Percentiles rank a stretch among this genome's conserved stretches.
Conservation (phyloP, 2,888 invertebrate genomes). For the Limnephilus auricula region DNA sequence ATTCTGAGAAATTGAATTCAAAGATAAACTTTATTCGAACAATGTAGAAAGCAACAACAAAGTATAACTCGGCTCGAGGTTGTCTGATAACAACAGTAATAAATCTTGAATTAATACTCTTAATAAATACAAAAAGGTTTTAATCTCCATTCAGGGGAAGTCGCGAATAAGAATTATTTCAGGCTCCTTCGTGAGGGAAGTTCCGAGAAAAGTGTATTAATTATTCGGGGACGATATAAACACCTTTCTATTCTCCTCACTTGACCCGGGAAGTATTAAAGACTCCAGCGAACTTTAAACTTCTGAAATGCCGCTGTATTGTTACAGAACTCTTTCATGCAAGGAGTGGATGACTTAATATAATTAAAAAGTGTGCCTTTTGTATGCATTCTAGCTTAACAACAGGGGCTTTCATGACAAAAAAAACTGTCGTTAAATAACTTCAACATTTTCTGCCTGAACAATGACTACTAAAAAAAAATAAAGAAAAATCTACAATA, state of each 20-base stretch:
- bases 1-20: neutral
- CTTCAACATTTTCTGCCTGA: neutral
- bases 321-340: conserved; percentile 26
- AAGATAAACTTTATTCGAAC: conserved; percentile 3
- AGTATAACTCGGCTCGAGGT: neutral
- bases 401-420: neutral
- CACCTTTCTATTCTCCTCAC: conserved; percentile 45
- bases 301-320: conserved; percentile 43
- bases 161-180: conserved; percentile 52
- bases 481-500: neutral
- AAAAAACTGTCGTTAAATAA: neutral
- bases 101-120: conserved; percentile 55
- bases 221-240: conserved; percentile 52
- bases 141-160: conserved; percentile 48
- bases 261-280: conserved; percentile 44
- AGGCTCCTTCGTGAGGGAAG: conserved; percentile 15
- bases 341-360: neutral
- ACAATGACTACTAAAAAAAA: neutral
- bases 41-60: conserved; percentile 20
- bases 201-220: conserved; percentile 45
- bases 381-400: neutral
- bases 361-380: neutral
- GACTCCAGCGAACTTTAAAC: conserved; percentile 30
- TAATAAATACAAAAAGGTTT: conserved; percentile 58
- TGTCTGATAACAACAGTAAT: conserved; percentile 52